Conservation (phyloP, 2,888 invertebrate species). For the Plemyria rubiginata region DNA sequence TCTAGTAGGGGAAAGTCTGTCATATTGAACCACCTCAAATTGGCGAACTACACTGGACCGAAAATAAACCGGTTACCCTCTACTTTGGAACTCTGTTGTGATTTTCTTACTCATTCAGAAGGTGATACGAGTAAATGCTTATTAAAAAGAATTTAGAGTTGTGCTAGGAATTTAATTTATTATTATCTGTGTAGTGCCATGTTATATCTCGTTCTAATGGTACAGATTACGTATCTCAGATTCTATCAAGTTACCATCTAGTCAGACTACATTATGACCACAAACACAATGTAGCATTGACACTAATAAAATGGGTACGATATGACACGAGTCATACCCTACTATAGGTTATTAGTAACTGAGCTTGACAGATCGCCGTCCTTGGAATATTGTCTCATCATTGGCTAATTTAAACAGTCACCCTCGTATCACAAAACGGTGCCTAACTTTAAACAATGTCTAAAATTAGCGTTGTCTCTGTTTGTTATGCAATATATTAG, state of each 20-base stretch:
- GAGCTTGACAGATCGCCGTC: too few relatives aligned
- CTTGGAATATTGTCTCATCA: too few relatives aligned
- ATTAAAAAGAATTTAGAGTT: background rate
- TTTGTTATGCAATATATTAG: too few relatives aligned
- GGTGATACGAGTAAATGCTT: background rate
- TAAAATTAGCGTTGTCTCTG: too few relatives aligned
- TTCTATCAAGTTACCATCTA: slow-evolving; percentile 68
- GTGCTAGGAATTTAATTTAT: background rate
- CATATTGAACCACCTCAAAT: background rate
- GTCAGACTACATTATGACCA: slow-evolving; percentile 68
- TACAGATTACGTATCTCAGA: slow-evolving; percentile 35
- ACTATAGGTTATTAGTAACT: slow-evolving; percentile 14
- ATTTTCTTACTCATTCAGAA: too few relatives aligned
- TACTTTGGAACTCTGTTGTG: too few relatives aligned
- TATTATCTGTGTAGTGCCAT: background rate
- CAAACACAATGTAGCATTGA: slow-evolving; percentile 75
- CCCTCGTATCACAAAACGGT: too few relatives aligned
- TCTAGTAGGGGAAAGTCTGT: slow-evolving; percentile 1
- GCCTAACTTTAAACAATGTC: too few relatives aligned
- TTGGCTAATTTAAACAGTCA: too few relatives aligned
- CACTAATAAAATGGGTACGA: slow-evolving; percentile 63
- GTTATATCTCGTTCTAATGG: slow-evolving; percentile 7
- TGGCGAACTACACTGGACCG: too few relatives aligned
- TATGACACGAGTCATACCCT: slow-evolving; percentile 26
- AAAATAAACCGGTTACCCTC: too few relatives aligned